phyloP scores from a whole-genome alignment of 2,888 invertebrate genomes.

The Leptothorax acervorum region DNA sequence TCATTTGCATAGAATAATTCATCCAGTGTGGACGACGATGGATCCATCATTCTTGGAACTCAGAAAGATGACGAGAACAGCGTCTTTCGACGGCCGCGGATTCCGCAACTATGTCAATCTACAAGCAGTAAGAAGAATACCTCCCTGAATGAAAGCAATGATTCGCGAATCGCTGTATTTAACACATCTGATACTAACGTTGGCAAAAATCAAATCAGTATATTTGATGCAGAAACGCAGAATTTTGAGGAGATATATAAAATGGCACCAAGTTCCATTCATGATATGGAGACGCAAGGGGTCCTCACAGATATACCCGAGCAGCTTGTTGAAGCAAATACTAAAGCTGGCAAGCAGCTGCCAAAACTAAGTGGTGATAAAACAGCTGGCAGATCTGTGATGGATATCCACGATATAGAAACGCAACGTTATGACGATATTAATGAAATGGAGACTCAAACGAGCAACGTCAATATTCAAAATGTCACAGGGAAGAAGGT shows the following conservation, averaged over 20 bases:
- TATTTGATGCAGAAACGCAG: constrained; percentile 71
- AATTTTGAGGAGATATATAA: not conserved
- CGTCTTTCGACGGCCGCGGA: constrained; percentile 54
- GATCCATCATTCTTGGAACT: constrained; percentile 54
- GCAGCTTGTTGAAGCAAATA: not conserved
- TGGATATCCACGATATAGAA: constrained; percentile 63
- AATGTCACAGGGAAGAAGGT: constrained; percentile 12
- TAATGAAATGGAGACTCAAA: constrained; percentile 36
- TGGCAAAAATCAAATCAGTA: constrained; percentile 26
- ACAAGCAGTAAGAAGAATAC: constrained; percentile 9
- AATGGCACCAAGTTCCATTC: constrained; percentile 44
- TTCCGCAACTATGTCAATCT: constrained; percentile 14
- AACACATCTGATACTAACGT: not conserved
- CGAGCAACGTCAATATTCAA: not conserved
- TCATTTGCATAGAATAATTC: constrained; percentile 54
- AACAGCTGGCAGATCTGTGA: not conserved
- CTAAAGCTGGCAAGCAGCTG: not conserved
- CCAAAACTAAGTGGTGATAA: not conserved
- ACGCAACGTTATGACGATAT: constrained; percentile 57
- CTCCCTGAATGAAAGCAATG: constrained; percentile 18
- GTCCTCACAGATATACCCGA: not conserved
- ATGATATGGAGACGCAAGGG: constrained; percentile 68
- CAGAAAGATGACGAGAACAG: constrained; percentile 34
- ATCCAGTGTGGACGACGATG: constrained; percentile 39
- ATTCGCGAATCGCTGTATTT: not conserved